Evolutionary conservation across 2,797 vertebrate genomes (phyloP).

Genomic region (Coregonus sp.): DNA sequence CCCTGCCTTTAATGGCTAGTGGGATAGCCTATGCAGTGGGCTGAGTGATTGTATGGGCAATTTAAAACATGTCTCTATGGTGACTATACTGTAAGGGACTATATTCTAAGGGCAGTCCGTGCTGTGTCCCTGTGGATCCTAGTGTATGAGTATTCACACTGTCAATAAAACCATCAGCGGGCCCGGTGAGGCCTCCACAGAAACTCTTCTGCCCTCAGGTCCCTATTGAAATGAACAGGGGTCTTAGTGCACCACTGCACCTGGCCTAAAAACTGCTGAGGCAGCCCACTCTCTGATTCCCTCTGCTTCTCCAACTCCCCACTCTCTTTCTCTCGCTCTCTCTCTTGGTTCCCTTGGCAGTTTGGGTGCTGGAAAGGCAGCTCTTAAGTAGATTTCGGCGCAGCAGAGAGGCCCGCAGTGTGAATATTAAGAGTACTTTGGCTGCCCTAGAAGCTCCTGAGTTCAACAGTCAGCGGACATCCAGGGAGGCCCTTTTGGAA

Average conservation of each 20-base stretch:
- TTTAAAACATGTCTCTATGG: slow-evolving; percentile 27
- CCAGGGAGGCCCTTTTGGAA: background rate
- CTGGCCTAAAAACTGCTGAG: slow-evolving; percentile 54
- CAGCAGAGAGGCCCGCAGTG: slow-evolving; percentile 64
- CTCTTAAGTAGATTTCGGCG: slow-evolving; percentile 76
- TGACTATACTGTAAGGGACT: background rate
- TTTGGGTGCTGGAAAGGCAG: slow-evolving; percentile 46
- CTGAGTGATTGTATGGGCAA: slow-evolving; percentile 58
- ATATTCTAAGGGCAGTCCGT: background rate
- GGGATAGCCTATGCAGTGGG: slow-evolving; percentile 47
- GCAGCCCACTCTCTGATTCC: slow-evolving; percentile 40
- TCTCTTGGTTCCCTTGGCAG: slow-evolving; percentile 29
- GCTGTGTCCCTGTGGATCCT: slow-evolving; percentile 33
- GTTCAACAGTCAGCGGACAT: background rate
- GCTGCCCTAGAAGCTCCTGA: slow-evolving; percentile 55
- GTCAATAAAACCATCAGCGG: slow-evolving; percentile 54
- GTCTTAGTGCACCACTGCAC: slow-evolving; percentile 40
- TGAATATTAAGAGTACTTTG: slow-evolving; percentile 73
- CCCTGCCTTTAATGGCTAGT: slow-evolving; percentile 62
- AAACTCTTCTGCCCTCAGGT: too few species aligned
- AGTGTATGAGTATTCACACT: slow-evolving; percentile 44
- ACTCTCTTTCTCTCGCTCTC: background rate
- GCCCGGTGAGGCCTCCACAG: too few species aligned
- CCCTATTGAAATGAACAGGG: slow-evolving; percentile 37
- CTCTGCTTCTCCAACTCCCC: slow-evolving; percentile 14